Percentiles rank a stretch among this genome's conserved stretches.
These are phyloP conservation scores for Sebastes dallii DNA, from an alignment of 2,797 vertebrate species.

Conservation along the genomic window DNA sequence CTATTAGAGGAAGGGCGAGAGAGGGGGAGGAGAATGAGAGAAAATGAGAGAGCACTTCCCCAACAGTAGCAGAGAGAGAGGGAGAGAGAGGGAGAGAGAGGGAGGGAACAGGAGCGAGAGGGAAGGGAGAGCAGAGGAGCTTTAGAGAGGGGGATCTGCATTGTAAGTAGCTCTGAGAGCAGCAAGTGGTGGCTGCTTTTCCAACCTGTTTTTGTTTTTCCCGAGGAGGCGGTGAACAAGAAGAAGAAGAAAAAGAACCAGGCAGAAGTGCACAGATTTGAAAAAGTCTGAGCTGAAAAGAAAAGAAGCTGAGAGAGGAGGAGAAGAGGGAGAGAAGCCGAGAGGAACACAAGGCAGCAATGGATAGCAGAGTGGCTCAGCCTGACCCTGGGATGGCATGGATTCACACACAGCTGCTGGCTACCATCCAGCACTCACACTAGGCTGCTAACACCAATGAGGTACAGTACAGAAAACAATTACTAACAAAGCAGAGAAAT, in stretches of 20 bases:
- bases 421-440: constrained; percentile 69
- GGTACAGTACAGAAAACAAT: constrained; percentile 67
- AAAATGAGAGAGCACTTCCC: constrained; percentile 69
- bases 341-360: constrained; percentile 83
- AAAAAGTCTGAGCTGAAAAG: constrained; percentile 16
- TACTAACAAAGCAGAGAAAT: not conserved
- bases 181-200: constrained; percentile 70
- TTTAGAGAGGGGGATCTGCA: constrained; percentile 73
- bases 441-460: constrained; percentile 72
- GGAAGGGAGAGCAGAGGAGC: constrained; percentile 60
- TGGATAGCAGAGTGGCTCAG: constrained; percentile 77
- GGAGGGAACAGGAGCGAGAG: constrained; percentile 60
- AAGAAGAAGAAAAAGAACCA: constrained; percentile 10
- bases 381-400: constrained; percentile 74
- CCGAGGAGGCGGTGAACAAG: constrained; percentile 19
- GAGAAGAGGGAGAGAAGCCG: constrained; percentile 53
- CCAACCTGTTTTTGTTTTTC: constrained; percentile 61
- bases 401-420: constrained; percentile 77
- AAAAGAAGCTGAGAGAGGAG: constrained; percentile 27
- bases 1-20: constrained; percentile 71
- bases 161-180: constrained; percentile 76
- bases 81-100: constrained; percentile 60
- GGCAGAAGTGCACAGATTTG: constrained; percentile 23
- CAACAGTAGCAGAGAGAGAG: constrained; percentile 67
- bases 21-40: constrained; percentile 67